Evolutionary conservation across 2,113 vertebrate genomes (phyloP).

Genomic region (Tupaia chinensis): DNA sequence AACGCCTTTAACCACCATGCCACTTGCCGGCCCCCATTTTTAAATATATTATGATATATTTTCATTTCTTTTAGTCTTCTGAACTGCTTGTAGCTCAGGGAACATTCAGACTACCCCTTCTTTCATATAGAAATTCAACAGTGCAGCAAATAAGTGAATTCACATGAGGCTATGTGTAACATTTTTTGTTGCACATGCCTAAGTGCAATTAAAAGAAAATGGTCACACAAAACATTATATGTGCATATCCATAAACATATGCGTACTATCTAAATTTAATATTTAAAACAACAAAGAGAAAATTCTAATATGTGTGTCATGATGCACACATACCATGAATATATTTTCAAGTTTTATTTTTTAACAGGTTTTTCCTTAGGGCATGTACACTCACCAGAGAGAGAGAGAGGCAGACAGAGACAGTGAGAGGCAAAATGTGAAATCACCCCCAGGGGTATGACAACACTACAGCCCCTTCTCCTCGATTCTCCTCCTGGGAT

Average conservation of each 20-base stretch:
- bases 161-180: rapidly evolving
- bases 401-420: too few species aligned
- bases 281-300: neutral
- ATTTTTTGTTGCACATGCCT: neutral
- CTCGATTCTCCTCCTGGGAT: too few species aligned
- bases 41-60: too few species aligned
- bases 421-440: too few species aligned
- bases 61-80: neutral
- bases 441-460: too few species aligned
- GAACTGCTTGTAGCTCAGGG: neutral
- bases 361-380: too few species aligned
- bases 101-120: neutral
- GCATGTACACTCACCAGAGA: too few species aligned
- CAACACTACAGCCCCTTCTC: too few species aligned
- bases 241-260: neutral
- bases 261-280: neutral
- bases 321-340: neutral
- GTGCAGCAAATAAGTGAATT: neutral
- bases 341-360: neutral
- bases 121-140: neutral
- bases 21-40: too few species aligned
- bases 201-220: neutral
- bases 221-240: neutral
- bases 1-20: too few species aligned
- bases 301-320: neutral